phyloP scores from a whole-genome alignment of 2,888 invertebrate genomes.

The Loripinus fragilis region DNA sequence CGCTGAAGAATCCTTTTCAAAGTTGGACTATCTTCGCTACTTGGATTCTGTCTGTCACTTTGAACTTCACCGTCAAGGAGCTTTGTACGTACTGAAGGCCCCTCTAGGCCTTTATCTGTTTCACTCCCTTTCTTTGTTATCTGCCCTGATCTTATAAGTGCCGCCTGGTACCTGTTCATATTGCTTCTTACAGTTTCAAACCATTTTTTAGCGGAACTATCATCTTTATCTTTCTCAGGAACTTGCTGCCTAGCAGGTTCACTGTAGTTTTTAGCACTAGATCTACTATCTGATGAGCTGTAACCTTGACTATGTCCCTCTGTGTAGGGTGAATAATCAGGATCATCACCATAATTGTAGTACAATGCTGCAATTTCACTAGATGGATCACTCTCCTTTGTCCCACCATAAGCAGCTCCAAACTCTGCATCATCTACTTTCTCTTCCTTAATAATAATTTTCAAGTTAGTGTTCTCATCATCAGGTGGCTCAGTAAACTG shows the following conservation, averaged over 20 bases:
- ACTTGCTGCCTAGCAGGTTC: neutral
- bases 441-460: neutral
- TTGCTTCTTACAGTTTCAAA: slow-evolving; percentile 57
- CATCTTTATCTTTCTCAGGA: neutral
- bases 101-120: neutral
- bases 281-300: neutral
- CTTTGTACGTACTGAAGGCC: neutral
- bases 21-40: neutral
- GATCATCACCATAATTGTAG: neutral
- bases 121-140: slow-evolving; percentile 1
- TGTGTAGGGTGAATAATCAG: neutral
- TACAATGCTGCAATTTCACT: neutral
- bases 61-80: neutral
- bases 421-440: neutral
- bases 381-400: no score
- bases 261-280: neutral
- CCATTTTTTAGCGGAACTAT: slow-evolving; percentile 27
- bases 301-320: neutral
- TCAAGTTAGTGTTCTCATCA: neutral
- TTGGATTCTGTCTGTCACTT: neutral
- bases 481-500: neutral
- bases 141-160: slow-evolving; percentile 16
- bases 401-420: neutral
- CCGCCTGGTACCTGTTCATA: slow-evolving; percentile 55
- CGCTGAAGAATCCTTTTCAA: neutral